Percentiles rank a stretch among this genome's conserved stretches.
Evolutionary conservation across 2,888 invertebrate species (phyloP).

Genomic region (Chorisops tibialis): DNA sequence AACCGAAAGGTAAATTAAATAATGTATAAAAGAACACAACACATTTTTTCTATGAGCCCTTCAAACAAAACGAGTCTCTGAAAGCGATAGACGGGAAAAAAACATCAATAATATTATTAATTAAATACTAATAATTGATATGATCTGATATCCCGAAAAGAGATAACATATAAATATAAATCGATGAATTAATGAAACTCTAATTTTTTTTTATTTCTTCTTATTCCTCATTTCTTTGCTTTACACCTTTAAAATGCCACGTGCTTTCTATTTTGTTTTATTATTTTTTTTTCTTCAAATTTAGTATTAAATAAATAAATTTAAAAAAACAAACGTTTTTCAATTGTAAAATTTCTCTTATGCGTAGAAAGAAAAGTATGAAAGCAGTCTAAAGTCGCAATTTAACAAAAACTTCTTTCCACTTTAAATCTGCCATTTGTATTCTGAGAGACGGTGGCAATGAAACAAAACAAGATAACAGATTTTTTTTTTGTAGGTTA

Average conservation of each 20-base stretch:
- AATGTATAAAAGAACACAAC: not conserved
- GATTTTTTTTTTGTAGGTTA: conserved; percentile 7
- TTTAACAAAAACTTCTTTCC: no score
- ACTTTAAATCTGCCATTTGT: no score
- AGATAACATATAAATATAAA: no score
- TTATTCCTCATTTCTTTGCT: conserved; percentile 3
- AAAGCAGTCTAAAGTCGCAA: no score
- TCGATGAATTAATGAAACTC: not conserved
- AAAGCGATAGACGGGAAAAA: not conserved
- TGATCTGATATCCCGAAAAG: not conserved
- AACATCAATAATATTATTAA: not conserved
- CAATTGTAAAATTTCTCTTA: not conserved
- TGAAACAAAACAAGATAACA: not conserved
- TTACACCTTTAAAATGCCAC: not conserved
- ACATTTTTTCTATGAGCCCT: not conserved
- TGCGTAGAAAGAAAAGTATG: no score
- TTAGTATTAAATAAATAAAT: not conserved
- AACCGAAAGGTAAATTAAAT: not conserved
- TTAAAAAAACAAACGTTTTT: not conserved
- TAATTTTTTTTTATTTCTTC: not conserved
- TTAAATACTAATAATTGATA: not conserved
- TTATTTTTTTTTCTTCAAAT: not conserved
- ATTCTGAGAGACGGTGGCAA: no score
- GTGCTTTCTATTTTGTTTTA: not conserved
- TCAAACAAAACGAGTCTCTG: not conserved